These are phyloP conservation scores for Ophioderma brevispina DNA, from an alignment of 35 echinoderm and acorn worm species.

Conservation along the genomic window DNA sequence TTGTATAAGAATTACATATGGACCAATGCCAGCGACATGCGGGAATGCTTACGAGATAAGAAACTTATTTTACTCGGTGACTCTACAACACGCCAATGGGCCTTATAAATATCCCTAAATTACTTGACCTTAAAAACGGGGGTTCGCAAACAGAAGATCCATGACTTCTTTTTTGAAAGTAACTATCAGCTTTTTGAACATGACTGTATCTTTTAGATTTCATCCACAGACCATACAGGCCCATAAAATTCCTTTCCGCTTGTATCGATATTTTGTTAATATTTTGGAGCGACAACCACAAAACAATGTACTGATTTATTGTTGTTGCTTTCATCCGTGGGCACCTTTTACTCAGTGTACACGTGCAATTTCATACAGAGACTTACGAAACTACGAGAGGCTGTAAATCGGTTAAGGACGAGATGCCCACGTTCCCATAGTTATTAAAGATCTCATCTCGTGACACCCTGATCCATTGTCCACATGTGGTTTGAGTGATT, in stretches of 20 bases:
- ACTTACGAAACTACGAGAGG: not conserved
- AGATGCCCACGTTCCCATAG: constrained; percentile 12
- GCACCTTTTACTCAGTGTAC: constrained; percentile 41
- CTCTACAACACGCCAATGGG: constrained; percentile 29
- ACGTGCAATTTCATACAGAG: constrained; percentile 13
- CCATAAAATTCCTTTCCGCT: not conserved
- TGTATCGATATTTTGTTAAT: not conserved
- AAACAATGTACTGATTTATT: constrained; percentile 4
- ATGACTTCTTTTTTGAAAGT: not conserved
- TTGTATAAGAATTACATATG: constrained; percentile 15
- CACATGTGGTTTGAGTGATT: constrained; percentile 12
- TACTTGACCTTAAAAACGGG: not conserved
- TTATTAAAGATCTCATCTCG: constrained; percentile 28
- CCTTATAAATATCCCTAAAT: not conserved
- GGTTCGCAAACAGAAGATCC: not conserved
- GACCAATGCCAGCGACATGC: not conserved
- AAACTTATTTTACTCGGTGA: constrained; percentile 13
- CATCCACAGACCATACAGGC: not conserved
- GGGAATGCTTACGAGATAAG: not conserved
- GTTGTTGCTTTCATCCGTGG: too few species aligned
- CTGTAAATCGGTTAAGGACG: constrained; percentile 8
- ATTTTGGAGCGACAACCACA: not conserved
- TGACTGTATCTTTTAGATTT: not conserved
- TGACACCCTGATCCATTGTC: not conserved
- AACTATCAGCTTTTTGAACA: not conserved